Evolutionary conservation across 2,113 vertebrate species (phyloP).

Genomic region (Platanista minor): DNA sequence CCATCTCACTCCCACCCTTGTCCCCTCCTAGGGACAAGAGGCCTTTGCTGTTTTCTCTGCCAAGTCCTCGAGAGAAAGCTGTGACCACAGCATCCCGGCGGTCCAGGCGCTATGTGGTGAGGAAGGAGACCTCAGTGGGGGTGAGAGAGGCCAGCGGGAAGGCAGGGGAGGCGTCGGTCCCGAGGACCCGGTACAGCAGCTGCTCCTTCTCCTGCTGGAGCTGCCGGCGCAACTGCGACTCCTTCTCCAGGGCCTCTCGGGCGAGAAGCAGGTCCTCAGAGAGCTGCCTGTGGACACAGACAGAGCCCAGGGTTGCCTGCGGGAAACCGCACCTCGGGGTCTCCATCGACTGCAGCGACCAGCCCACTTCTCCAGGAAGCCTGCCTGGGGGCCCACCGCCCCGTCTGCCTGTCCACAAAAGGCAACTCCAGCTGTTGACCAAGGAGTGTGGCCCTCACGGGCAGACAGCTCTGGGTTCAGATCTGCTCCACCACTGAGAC

Average conservation of each 20-base stretch:
- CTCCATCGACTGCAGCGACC: background rate
- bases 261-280: slow-evolving; percentile 86
- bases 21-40: background rate
- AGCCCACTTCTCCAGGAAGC: background rate
- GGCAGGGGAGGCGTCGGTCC: slow-evolving; percentile 75
- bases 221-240: slow-evolving; percentile 79
- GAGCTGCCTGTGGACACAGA: slow-evolving; percentile 83
- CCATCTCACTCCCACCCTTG: background rate
- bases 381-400: background rate
- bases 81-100: background rate
- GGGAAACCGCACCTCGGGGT: background rate
- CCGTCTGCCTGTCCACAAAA: background rate
- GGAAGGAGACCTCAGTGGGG: slow-evolving; percentile 72
- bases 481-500: background rate
- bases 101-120: slow-evolving; percentile 68
- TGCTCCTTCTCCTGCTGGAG: slow-evolving; percentile 91
- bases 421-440: background rate
- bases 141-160: slow-evolving; percentile 77
- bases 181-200: slow-evolving; percentile 88
- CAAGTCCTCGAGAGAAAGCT: background rate
- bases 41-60: background rate
- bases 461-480: background rate
- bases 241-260: slow-evolving; percentile 87
- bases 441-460: background rate
- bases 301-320: background rate